Conservation (phyloP, 2,113 vertebrate species). For the Tachysurus fulvidraco region DNA sequence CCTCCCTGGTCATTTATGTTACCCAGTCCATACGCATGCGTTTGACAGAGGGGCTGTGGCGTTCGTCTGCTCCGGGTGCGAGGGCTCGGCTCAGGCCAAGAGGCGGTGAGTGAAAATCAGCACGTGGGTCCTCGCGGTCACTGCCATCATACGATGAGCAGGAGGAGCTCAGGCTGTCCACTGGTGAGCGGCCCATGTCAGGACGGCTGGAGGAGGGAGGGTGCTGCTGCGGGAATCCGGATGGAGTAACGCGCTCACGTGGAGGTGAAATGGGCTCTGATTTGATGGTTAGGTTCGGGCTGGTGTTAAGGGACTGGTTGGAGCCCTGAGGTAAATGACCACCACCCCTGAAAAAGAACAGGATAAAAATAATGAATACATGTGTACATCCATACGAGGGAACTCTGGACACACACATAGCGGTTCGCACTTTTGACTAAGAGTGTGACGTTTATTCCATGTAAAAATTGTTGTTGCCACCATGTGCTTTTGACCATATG, state of each 20-base stretch:
- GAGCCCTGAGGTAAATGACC: conserved; percentile 97
- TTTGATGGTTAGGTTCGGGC: conserved; percentile 96
- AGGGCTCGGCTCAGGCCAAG: conserved; percentile 85
- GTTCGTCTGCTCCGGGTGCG: conserved; percentile 74
- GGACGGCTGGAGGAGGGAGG: conserved; percentile 81
- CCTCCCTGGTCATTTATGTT: conserved; percentile 77
- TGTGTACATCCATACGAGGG: not conserved
- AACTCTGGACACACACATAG: not conserved
- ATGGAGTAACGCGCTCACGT: conserved; percentile 88
- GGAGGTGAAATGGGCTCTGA: conserved; percentile 97
- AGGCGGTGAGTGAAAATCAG: conserved; percentile 87
- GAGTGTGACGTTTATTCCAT: too few species aligned
- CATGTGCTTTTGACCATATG: not conserved
- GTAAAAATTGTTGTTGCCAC: not conserved
- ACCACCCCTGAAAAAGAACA: conserved; percentile 76
- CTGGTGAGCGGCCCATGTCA: conserved; percentile 93
- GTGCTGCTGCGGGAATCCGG: conserved; percentile 79
- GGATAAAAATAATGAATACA: not conserved
- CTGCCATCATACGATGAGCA: conserved; percentile 98
- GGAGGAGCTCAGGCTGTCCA: conserved; percentile 97
- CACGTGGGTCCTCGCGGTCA: conserved; percentile 89
- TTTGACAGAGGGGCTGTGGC: conserved; percentile 93
- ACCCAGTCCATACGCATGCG: conserved; percentile 99
- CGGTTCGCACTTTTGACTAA: too few species aligned
- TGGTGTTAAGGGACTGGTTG: conserved; percentile 92